These are phyloP conservation scores for Casuarius casuarius DNA, from an alignment of 2,113 vertebrate genomes.

Conservation along the genomic window DNA sequence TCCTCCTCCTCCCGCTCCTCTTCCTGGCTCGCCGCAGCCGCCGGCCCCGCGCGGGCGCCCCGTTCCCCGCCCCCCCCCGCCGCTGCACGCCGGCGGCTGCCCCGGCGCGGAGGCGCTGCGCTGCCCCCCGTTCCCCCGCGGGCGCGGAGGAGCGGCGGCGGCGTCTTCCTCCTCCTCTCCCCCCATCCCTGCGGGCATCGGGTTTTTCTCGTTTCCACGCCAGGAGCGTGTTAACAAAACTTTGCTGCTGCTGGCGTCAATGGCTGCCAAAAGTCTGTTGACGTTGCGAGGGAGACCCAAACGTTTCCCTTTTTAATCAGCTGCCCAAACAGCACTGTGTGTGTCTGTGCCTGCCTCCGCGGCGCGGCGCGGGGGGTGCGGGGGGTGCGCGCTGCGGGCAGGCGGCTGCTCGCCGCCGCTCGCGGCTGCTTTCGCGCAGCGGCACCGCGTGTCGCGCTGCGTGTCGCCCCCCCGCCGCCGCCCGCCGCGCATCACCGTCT, in stretches of 20 bases:
- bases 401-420: constrained; percentile 68
- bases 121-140: background rate
- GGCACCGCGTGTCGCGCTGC: constrained; percentile 4
- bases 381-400: constrained; percentile 13
- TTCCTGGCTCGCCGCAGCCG: constrained; percentile 43
- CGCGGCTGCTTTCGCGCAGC: constrained; percentile 58
- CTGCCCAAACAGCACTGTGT: background rate
- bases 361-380: background rate
- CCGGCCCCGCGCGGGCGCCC: background rate
- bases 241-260: constrained; percentile 60
- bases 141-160: background rate
- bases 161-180: background rate
- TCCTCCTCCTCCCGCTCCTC: background rate
- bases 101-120: background rate
- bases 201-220: constrained; percentile 54
- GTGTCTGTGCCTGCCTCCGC: constrained; percentile 14
- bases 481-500: background rate
- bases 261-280: constrained; percentile 55
- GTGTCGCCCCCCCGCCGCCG: background rate
- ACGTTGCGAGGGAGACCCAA: constrained; percentile 61
- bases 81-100: background rate
- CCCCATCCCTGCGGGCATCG: constrained; percentile 23
- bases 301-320: constrained; percentile 44
- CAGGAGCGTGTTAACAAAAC: constrained; percentile 42
- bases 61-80: too few species aligned